phyloP scores from a whole-genome alignment of 2,113 vertebrate species.

The Eubucco bourcierii region DNA sequence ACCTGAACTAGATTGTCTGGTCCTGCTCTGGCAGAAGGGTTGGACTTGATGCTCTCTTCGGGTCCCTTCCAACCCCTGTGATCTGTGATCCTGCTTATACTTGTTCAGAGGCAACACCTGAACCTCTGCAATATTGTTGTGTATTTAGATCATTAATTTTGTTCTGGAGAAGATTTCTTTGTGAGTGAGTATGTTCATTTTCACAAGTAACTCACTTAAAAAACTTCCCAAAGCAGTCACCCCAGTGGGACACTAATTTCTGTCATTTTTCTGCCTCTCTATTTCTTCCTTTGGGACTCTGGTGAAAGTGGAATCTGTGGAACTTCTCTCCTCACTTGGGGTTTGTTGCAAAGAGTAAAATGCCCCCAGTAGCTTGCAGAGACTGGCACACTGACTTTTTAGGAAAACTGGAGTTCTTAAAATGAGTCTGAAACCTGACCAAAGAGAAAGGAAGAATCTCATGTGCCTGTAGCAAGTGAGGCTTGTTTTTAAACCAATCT shows the following conservation, averaged over 20 bases:
- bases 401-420: not conserved
- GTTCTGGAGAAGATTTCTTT: not conserved
- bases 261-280: not conserved
- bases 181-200: not conserved
- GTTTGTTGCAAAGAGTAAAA: not conserved
- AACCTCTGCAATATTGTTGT: not conserved
- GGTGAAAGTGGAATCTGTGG: not conserved
- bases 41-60: too few relatives aligned
- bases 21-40: too few relatives aligned
- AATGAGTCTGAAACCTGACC: not conserved
- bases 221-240: not conserved
- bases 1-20: too few relatives aligned
- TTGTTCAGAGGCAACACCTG: not conserved
- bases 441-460: not conserved
- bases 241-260: not conserved
- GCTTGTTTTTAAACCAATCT: not conserved
- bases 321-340: not conserved
- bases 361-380: not conserved
- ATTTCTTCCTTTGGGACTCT: not conserved
- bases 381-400: not conserved
- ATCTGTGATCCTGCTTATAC: not conserved
- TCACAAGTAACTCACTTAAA: not conserved
- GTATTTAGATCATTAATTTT: not conserved
- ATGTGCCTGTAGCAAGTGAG: not conserved
- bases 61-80: too few relatives aligned